Base-by-base conservation (phyloP, 2,888 invertebrate genomes). In the Yponomeuta cagnagella region DNA sequence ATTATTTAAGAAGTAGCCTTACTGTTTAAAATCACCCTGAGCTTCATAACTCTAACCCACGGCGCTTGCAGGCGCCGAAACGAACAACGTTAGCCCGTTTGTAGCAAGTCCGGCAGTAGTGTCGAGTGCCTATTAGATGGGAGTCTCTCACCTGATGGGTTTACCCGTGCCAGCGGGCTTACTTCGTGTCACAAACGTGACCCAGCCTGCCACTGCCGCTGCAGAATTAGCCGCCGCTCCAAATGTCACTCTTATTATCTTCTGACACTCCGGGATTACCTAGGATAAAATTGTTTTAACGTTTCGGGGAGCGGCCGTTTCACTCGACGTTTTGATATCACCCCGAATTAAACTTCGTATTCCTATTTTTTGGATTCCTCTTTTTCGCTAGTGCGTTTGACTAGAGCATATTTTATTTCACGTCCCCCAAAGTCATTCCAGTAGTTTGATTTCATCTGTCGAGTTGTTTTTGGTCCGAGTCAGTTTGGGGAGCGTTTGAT, bases 181-280 rank as follows among this genome's bases (percentile, higher is more conserved):
- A 90, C 86, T 87, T 81, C 77, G 77, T 87, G 90, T 90, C 90
- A 91, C 88, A 90, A 89, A 86, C 83, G 86, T 48, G 33, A 68
- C 37, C 67, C 86, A 30, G 67, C 43, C 68, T 86, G 81, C 81
- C 82, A 82, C 83, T 82, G 82, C 83, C 83, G 77, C 86, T 88
- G 85, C 87, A 86, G 90, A 90, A 90, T 92, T 90, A 91, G 89
- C 89, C 86, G 80, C 82, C 83, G 86, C 86, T 89, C 86, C 82
- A 88, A 91, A 89, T 89, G 92, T 91, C 92, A 91, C 89, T 91
- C 88, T 90, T 92, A 91, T 91, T 90, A 92, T 89, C 86, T 79
- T 89, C 86, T 87, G 92, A 91, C 92, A 90, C 85, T 85, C 81
- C 77, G 80, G 90, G 92, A 90, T 92, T 92, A 90, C 86, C 83